Conservation (phyloP, 1,140 invertebrate genomes). For the Aphis gossypii region DNA sequence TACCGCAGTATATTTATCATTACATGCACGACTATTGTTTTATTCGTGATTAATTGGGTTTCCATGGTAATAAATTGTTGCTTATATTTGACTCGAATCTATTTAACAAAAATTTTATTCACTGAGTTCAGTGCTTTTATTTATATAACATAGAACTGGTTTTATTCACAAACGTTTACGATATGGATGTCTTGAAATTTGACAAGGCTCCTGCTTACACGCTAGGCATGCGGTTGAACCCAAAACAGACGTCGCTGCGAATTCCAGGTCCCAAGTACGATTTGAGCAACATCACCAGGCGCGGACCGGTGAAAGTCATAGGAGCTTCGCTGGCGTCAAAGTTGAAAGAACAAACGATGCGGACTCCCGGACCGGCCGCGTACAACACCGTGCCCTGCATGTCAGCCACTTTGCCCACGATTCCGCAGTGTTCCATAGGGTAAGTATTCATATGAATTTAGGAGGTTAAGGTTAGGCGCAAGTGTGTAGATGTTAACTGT, state of each 20-base stretch:
- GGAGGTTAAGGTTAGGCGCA: no score
- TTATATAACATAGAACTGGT: background rate
- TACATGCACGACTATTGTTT: no score
- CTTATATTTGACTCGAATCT: no score
- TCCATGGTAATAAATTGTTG: no score
- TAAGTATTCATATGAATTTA: background rate
- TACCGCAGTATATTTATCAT: no score
- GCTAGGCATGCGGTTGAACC: background rate
- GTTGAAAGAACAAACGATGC: background rate
- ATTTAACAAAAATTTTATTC: no score
- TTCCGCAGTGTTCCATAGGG: background rate
- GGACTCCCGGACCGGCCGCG: background rate
- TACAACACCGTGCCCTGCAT: conserved; percentile 1
- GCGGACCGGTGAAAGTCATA: background rate
- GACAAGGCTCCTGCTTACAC: background rate
- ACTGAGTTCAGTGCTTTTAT: no score
- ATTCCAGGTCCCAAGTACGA: conserved; percentile 36
- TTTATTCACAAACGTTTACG: background rate
- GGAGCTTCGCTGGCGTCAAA: background rate
- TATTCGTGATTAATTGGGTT: no score
- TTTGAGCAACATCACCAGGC: background rate
- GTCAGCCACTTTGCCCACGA: background rate
- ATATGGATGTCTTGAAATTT: background rate
- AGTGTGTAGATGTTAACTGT: no score
- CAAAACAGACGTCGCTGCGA: background rate